These are phyloP conservation scores for Rhyacichthys aspro DNA, from an alignment of 2,797 vertebrate species.

Conservation along the genomic window DNA sequence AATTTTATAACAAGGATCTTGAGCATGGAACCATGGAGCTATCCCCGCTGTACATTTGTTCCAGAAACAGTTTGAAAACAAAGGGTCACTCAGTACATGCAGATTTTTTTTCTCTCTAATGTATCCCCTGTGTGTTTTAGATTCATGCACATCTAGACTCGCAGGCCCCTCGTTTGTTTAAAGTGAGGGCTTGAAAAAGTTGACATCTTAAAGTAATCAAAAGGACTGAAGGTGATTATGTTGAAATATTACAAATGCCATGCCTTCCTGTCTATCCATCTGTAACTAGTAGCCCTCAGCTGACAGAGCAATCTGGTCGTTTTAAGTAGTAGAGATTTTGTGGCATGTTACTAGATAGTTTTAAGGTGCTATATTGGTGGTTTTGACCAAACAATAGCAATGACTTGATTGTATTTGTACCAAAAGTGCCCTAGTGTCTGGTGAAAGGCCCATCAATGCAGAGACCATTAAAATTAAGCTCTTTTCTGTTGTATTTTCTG, in stretches of 20 bases:
- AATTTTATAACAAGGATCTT: slow-evolving; percentile 5
- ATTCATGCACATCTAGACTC: slow-evolving; percentile 9
- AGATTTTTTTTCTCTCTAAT: slow-evolving; percentile 10
- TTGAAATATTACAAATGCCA: not conserved
- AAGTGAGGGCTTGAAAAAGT: slow-evolving; percentile 8
- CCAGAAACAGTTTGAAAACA: slow-evolving; percentile 30
- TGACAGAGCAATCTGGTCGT: no score
- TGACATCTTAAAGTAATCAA: not conserved
- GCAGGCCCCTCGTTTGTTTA: slow-evolving; percentile 7
- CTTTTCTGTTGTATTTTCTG: no score
- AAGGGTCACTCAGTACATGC: slow-evolving; percentile 10
- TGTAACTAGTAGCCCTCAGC: no score
- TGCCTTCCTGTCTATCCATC: not conserved
- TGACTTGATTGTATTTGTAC: no score
- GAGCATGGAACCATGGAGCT: slow-evolving; percentile 6
- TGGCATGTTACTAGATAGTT: no score
- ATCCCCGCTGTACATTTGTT: slow-evolving; percentile 18
- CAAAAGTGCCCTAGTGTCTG: no score
- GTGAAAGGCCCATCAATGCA: no score
- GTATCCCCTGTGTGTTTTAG: slow-evolving; percentile 22
- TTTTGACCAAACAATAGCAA: no score
- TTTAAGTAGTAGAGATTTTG: no score
- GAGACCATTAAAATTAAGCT: no score
- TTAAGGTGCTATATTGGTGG: no score
- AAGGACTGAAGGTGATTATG: not conserved